Evolutionary conservation across 2,888 invertebrate genomes (phyloP), one percentile per base, ranked within the genome.

Genomic region (Dorcus hopei): DNA sequence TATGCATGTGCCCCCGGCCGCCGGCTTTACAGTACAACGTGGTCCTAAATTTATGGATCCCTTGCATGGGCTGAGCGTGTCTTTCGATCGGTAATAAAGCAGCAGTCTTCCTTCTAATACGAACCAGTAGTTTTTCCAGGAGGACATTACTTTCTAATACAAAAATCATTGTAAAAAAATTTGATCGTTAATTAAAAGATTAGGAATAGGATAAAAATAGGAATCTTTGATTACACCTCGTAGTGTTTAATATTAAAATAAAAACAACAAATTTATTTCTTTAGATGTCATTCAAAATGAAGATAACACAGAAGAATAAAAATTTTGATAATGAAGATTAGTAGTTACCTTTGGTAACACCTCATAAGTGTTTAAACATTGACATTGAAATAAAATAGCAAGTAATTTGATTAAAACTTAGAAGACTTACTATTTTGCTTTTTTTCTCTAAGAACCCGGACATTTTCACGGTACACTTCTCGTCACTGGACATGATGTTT

Each of bases 111-210:
- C 82, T 69, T 83, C 82, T 56, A 83, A 68, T 1, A 83, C 82
- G 64, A 82, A 83, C 82, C 83, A 83, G 68, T 81, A 80, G 60
- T 78, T 79, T 66, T 81, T 82, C 81, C 82, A 83, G 2, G 79
- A 76, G 40, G 77, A 73, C 57, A 78, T 77, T 76, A 77, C 72
- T 65, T 76, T 72, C 80, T 80, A 33, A 33, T 33, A 33, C 26
- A 33, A 6, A 33, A 33, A 33, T 33, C 26, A 33, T 6, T 6
- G 58, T 52, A 73, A 74, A 49, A 52, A 52, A 4, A n/a, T 3
- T 7, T 7, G 26, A 6, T 33, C 1, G 3, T 33, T 33, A 33
- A 6, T 33, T 33, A 5, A 1, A 33, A 33, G 7, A 33, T 33
- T 33, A 6, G 26, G 5, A 6, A 14, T 14, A 14, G 14, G 14